These are phyloP conservation scores for Asteroscopus sphinx DNA, from an alignment of 2,888 invertebrate genomes.

Conservation along the genomic window DNA sequence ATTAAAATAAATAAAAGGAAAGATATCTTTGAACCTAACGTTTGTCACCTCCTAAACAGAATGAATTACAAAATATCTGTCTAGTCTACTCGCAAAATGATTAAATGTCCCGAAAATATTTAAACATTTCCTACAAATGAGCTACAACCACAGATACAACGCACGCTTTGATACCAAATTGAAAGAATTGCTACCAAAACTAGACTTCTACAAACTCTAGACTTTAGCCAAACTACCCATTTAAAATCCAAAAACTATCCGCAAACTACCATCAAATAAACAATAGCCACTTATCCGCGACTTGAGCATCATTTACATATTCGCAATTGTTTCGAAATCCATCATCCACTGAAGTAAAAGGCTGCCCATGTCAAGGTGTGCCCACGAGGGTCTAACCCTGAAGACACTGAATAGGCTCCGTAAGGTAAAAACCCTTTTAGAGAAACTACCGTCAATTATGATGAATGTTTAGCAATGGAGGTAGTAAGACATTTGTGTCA, in stretches of 20 bases:
- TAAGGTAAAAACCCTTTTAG: constrained; percentile 44
- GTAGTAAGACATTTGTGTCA: constrained; percentile 7
- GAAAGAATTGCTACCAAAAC: constrained; percentile 9
- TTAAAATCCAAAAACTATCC: too few species aligned
- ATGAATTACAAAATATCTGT: too few species aligned
- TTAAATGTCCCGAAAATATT: too few species aligned
- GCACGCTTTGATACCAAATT: too few species aligned
- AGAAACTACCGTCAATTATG: constrained; percentile 9
- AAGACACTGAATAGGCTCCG: constrained; percentile 34
- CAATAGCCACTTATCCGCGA: constrained; percentile 43
- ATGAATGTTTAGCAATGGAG: constrained; percentile 18
- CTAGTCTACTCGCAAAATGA: too few species aligned
- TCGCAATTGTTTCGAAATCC: constrained; percentile 30
- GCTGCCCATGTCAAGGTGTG: constrained; percentile 36
- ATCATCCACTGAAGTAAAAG: constrained; percentile 20
- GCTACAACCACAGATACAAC: too few species aligned
- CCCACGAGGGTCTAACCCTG: constrained; percentile 9
- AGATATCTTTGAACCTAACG: too few species aligned
- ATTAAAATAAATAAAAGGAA: too few species aligned
- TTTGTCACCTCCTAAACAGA: too few species aligned
- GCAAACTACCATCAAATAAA: constrained; percentile 35
- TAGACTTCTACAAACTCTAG: constrained; percentile 15
- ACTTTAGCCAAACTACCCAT: too few species aligned
- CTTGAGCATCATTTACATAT: constrained; percentile 35
- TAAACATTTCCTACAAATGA: neutral